Conservation (phyloP, 2,113 vertebrate genomes). For the Lepus timidus region DNA sequence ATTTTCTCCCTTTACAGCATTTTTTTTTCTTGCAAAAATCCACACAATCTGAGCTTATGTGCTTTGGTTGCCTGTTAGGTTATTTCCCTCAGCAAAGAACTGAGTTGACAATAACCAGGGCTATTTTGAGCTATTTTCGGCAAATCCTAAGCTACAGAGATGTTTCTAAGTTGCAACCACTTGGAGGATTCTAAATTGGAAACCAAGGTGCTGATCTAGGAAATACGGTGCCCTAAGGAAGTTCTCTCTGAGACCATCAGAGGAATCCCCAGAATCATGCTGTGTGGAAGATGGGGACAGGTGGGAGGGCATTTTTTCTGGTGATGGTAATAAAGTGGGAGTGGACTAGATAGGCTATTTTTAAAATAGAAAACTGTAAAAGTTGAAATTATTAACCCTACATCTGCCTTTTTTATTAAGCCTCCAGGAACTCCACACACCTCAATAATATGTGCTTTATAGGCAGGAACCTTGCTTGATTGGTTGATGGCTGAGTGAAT, state of each 20-base stretch:
- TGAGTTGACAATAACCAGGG: background rate
- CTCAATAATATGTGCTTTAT: background rate
- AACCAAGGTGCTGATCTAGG: background rate
- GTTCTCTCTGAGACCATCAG: background rate
- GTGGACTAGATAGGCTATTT: background rate
- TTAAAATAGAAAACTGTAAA: background rate
- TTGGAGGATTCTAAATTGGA: slow-evolving; percentile 46
- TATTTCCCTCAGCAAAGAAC: background rate
- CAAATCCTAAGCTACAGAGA: slow-evolving; percentile 9
- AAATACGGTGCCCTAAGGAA: background rate
- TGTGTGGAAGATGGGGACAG: background rate
- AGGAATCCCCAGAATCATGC: slow-evolving; percentile 19
- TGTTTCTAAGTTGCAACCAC: slow-evolving; percentile 1
- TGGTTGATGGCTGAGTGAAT: background rate
- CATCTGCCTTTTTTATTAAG: slow-evolving; percentile 14
- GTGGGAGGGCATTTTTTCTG: slow-evolving; percentile 3
- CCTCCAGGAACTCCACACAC: background rate
- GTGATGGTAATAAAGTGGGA: background rate
- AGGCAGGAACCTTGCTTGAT: background rate
- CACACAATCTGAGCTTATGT: background rate
- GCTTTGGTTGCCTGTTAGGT: background rate
- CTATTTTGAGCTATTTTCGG: background rate
- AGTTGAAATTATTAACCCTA: background rate
- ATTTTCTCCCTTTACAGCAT: background rate
- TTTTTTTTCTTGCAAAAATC: background rate